phyloP scores from a whole-genome alignment of 2,113 vertebrate species.

The Epinephelus cyanopodus region DNA sequence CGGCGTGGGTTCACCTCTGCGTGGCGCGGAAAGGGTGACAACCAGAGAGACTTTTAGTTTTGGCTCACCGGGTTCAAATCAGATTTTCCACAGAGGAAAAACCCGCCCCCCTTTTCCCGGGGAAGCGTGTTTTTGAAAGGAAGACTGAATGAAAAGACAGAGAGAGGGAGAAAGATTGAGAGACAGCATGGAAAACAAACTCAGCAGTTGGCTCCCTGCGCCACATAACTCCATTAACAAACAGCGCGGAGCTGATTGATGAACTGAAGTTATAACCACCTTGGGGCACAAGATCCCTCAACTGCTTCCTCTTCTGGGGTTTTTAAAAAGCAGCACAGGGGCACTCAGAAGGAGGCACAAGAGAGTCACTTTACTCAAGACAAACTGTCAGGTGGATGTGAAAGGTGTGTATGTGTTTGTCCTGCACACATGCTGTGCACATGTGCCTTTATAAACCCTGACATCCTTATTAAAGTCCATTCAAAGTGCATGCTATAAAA shows the following conservation, averaged over 20 bases:
- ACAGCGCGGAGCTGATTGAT: conserved; percentile 32
- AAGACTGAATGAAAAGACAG: conserved; percentile 76
- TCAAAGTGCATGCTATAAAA: neutral
- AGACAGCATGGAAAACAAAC: conserved; percentile 63
- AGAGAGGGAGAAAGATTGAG: conserved; percentile 37
- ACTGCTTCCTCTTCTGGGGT: neutral
- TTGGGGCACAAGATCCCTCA: neutral
- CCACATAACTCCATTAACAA: conserved; percentile 27
- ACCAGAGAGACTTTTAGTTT: conserved; percentile 61
- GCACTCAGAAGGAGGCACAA: neutral
- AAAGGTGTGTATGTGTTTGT: conserved; percentile 42
- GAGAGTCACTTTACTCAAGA: conserved; percentile 28
- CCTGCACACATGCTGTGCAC: conserved; percentile 22
- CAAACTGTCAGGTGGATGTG: conserved; percentile 63
- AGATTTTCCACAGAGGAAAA: conserved; percentile 87
- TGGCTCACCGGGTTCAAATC: conserved; percentile 77
- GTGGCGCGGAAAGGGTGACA: conserved; percentile 68
- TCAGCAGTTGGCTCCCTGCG: conserved; percentile 33
- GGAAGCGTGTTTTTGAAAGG: conserved; percentile 80
- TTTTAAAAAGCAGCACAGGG: neutral
- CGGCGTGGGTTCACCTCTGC: conserved; percentile 15
- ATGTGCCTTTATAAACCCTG: neutral
- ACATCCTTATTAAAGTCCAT: neutral
- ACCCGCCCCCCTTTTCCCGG: conserved; percentile 77
- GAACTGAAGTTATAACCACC: neutral